Percentiles rank a stretch among this genome's conserved stretches.
phyloP scores from a whole-genome alignment of 2,888 invertebrate genomes.

The Augochlorella aurata region DNA sequence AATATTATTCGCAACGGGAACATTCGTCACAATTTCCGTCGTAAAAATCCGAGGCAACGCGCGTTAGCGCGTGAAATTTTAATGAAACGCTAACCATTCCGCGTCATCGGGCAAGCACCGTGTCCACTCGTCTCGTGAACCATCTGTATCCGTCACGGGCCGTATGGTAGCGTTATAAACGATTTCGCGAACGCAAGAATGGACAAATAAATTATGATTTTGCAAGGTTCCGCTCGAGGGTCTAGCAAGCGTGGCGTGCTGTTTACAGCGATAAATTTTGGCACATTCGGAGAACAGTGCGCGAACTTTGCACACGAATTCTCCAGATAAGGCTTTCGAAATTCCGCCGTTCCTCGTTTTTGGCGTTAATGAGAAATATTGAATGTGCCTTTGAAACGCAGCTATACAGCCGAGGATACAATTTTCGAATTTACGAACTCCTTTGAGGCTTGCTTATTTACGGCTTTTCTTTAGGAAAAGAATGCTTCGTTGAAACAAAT shows the following conservation, averaged over 20 bases:
- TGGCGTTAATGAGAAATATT: conserved; percentile 21
- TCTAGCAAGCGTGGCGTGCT: conserved; percentile 5
- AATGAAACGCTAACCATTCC: conserved; percentile 13
- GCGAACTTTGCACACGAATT: conserved; percentile 40
- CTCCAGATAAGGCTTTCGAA: not conserved
- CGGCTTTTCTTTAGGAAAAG: not conserved
- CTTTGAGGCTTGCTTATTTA: not conserved
- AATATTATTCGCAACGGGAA: not conserved
- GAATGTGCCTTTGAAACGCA: not conserved
- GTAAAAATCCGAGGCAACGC: not conserved
- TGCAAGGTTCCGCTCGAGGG: conserved; percentile 17
- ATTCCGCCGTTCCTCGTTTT: conserved; percentile 11
- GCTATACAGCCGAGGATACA: too few relatives aligned
- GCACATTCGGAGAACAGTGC: too few relatives aligned
- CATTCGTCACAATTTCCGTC: not conserved
- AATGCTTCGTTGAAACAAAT: not conserved
- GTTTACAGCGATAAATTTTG: conserved; percentile 49
- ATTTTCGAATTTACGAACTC: too few relatives aligned
- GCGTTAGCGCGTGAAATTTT: not conserved
- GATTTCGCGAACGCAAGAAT: conserved; percentile 24
- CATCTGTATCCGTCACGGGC: conserved; percentile 11
- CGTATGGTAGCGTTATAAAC: not conserved
- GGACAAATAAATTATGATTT: conserved; percentile 42
- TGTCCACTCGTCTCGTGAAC: not conserved
- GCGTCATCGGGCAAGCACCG: conserved; percentile 11